phyloP scores from a whole-genome alignment of 2,888 invertebrate genomes.

The Drosophila meridionalis region DNA sequence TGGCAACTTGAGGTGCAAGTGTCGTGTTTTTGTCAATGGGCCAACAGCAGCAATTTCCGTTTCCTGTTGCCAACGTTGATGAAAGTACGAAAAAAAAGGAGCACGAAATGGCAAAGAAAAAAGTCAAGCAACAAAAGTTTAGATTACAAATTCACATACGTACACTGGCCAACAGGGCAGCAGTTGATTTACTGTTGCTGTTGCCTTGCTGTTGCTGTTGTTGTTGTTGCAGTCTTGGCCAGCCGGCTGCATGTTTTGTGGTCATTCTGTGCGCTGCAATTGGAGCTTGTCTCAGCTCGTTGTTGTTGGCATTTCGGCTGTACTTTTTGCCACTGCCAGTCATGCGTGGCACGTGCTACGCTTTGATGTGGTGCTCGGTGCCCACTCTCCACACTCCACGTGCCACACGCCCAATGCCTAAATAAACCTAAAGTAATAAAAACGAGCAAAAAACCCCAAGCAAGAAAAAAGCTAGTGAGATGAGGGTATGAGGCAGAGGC shows the following conservation, averaged over 20 bases:
- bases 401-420: slow-evolving; percentile 46
- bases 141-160: slow-evolving; percentile 78
- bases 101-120: slow-evolving; percentile 45
- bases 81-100: slow-evolving; percentile 21
- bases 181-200: slow-evolving; percentile 70
- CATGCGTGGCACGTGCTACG: slow-evolving; percentile 75
- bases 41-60: slow-evolving; percentile 80
- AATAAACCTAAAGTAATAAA: slow-evolving; percentile 78
- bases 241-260: slow-evolving; percentile 72
- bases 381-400: slow-evolving; percentile 27
- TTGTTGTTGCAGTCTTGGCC: slow-evolving; percentile 28
- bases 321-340: slow-evolving; percentile 75
- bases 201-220: slow-evolving; percentile 23
- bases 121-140: slow-evolving; percentile 70
- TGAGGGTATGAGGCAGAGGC: not conserved
- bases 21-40: slow-evolving; percentile 78
- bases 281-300: slow-evolving; percentile 50
- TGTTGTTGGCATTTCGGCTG: slow-evolving; percentile 43
- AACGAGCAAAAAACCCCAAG: slow-evolving; percentile 44
- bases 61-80: slow-evolving; percentile 70
- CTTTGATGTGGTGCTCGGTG: slow-evolving; percentile 72
- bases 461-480: not conserved
- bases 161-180: slow-evolving; percentile 59
- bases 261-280: slow-evolving; percentile 74
- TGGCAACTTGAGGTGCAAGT: slow-evolving; percentile 75